Conservation (phyloP, 2,113 vertebrate species). For the Atlantisia rogersi region DNA sequence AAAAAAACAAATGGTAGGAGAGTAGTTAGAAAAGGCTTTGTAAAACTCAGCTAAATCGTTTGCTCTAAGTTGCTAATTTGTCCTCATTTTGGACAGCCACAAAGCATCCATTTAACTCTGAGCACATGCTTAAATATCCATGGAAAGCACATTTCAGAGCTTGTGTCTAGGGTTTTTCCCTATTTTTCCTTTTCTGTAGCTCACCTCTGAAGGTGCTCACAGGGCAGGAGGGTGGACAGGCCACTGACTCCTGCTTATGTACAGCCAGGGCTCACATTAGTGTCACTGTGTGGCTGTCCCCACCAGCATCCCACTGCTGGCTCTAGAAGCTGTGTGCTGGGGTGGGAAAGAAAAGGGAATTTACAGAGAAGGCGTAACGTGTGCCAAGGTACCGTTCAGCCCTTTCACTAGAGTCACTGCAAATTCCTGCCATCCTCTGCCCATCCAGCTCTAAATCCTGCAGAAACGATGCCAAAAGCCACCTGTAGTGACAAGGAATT, state of each 20-base stretch:
- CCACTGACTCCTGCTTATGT: not conserved
- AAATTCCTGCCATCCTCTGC: not conserved
- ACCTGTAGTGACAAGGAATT: not conserved
- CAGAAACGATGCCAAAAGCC: not conserved
- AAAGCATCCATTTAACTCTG: not conserved
- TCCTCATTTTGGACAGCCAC: not conserved
- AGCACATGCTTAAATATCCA: not conserved
- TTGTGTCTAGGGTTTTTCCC: not conserved
- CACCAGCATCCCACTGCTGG: not conserved
- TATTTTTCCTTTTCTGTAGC: not conserved
- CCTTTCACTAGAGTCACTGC: not conserved
- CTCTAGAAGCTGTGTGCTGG: not conserved
- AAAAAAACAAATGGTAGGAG: not conserved
- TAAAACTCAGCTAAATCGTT: not conserved
- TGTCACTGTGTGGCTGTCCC: not conserved
- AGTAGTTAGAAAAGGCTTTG: not conserved
- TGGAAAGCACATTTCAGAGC: not conserved
- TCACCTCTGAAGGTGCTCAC: not conserved
- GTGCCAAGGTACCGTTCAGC: not conserved
- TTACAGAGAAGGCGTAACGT: rapidly evolving
- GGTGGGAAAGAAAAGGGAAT: not conserved
- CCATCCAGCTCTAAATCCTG: not conserved
- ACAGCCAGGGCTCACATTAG: not conserved
- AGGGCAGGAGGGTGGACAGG: not conserved
- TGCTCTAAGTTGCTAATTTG: not conserved